Evolutionary conservation across 1,140 invertebrate genomes (phyloP), one percentile per base, ranked within the genome.

Genomic region (Aplysia californica): DNA sequence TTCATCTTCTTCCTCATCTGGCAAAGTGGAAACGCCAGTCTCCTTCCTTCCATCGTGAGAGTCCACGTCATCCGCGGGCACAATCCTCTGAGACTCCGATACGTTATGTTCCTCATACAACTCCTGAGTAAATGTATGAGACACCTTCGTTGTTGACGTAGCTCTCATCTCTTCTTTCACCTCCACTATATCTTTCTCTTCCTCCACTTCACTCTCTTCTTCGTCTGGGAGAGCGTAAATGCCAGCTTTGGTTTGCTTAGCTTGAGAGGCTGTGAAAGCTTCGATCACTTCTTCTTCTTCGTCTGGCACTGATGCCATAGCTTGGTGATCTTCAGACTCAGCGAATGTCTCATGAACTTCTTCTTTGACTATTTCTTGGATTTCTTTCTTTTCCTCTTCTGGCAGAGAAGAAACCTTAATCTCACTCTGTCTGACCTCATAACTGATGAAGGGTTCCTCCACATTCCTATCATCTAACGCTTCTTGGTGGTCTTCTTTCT

Each of bases 1-100:
- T 6, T 70, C 56, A 36, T 39, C 39, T 31, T 78, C 65, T 41
- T 33, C 66, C 23, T 38, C 64, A 21, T 58, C n/a, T 61, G 72
- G 2, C 66, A 23, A 2, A 26, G n/a, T n/a, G n/a, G n/a, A n/a
- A n/a, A n/a, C n/a, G n/a, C 26, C 50, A 4, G 35, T 20, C 33
- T 76, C n/a, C 36, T 76, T 41, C 67, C 59, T 36, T 58, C n/a
- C 38, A 18, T 80, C 71, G 10, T 66, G 55, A 26, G 77, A 41
- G 18, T 69, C 29, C 64, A 76, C 75, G 44, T 36, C 59, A 76
- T 84, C 80, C 3, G 15, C 50, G n/a, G 2, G 36, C 18, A 36
- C 3, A 29, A 64, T 33, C 3, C 6, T 15, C 59, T 64, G n/a
- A n/a, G n/a, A n/a, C n/a, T n/a, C n/a, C n/a, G n/a, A n/a, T n/a